Conservation (phyloP, 2,113 vertebrate genomes). For the Sigmodon hispidus region DNA sequence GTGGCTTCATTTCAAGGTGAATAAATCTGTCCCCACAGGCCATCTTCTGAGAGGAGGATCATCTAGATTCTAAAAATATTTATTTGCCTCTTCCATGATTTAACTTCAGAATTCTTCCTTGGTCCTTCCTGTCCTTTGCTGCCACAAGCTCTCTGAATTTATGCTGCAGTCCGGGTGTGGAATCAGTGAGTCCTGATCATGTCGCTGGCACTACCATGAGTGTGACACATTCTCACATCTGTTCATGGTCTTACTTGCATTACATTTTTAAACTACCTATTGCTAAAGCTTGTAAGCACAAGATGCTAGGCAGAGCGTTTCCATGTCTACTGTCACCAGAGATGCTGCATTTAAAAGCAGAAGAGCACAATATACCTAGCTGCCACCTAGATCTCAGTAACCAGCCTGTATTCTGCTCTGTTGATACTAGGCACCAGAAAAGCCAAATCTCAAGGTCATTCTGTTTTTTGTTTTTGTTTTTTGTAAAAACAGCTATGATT, state of each 20-base stretch:
- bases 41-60: slow-evolving; percentile 81
- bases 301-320: not conserved
- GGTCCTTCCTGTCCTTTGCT: slow-evolving; percentile 61
- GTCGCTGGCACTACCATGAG: not conserved
- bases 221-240: slow-evolving; percentile 38
- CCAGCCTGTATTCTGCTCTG: not conserved
- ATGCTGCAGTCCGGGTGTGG: not conserved
- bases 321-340: not conserved
- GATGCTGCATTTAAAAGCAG: not conserved
- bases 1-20: not conserved
- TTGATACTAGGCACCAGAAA: not conserved
- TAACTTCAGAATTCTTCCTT: slow-evolving; percentile 70
- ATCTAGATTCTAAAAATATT: slow-evolving; percentile 74
- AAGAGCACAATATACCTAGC: not conserved
- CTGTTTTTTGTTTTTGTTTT: no score
- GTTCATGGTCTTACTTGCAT: slow-evolving; percentile 50
- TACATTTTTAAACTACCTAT: not conserved
- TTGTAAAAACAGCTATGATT: not conserved
- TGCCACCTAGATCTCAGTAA: not conserved
- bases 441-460: not conserved
- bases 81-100: slow-evolving; percentile 77
- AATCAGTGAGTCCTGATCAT: slow-evolving; percentile 1
- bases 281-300: not conserved
- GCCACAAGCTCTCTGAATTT: slow-evolving; percentile 63
- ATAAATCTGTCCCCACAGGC: slow-evolving; percentile 76